These are phyloP conservation scores for Laticauda laticaudata DNA, from an alignment of 2,113 vertebrate genomes.

Conservation along the genomic window DNA sequence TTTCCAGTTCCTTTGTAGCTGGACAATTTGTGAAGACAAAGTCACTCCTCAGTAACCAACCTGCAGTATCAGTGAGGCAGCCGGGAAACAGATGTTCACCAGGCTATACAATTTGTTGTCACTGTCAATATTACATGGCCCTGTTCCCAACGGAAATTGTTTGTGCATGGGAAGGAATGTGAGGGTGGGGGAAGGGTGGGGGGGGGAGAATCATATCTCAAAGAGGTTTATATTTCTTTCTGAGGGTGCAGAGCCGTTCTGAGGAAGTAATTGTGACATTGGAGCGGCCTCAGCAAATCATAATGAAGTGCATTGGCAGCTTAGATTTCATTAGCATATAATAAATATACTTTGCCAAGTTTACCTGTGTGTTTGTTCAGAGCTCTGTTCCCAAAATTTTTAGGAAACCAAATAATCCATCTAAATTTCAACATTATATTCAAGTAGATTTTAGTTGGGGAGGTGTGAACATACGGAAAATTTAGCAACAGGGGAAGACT, in stretches of 20 bases:
- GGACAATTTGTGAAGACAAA: conserved; percentile 66
- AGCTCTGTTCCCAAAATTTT: not conserved
- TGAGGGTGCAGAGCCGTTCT: conserved; percentile 46
- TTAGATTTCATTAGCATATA: not conserved
- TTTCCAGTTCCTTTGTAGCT: conserved; percentile 77
- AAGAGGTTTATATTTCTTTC: conserved; percentile 52
- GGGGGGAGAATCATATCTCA: conserved; percentile 72
- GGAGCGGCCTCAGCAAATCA: conserved; percentile 24
- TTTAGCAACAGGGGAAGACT: not conserved
- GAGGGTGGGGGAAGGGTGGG: conserved; percentile 33
- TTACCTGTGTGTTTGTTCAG: conserved; percentile 25
- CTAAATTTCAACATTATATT: not conserved
- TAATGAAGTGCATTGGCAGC: conserved; percentile 27
- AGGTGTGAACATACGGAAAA: not conserved
- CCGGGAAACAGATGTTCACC: conserved; percentile 83
- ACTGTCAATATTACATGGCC: conserved; percentile 72
- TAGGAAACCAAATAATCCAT: conserved; percentile 20
- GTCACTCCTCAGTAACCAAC: conserved; percentile 53
- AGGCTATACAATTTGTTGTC: conserved; percentile 79
- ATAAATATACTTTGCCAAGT: not conserved
- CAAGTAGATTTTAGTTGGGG: not conserved
- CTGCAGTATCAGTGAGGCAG: conserved; percentile 73
- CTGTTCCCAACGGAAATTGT: conserved; percentile 75
- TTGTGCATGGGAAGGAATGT: conserved; percentile 73
- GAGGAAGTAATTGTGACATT: conserved; percentile 48